Percentiles rank a stretch among this genome's conserved stretches.
phyloP scores from a whole-genome alignment of 2,113 vertebrate species.

The Eulemur rufifrons region DNA sequence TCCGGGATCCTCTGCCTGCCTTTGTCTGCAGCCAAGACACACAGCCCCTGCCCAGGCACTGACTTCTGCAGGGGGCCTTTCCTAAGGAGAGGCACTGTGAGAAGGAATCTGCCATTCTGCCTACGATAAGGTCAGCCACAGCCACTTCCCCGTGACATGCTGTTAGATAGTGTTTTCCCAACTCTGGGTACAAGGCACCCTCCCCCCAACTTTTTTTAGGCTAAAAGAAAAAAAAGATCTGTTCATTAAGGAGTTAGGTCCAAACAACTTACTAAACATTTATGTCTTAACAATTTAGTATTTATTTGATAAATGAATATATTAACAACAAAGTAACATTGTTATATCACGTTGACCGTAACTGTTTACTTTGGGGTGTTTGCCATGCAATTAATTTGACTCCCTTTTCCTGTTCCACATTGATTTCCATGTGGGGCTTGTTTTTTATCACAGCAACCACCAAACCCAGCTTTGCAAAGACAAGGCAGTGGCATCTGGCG shows the following conservation, averaged over 20 bases:
- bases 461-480: background rate
- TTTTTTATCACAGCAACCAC: background rate
- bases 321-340: background rate
- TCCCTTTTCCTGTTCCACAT: background rate
- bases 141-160: background rate
- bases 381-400: background rate
- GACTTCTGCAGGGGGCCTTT: background rate
- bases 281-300: background rate
- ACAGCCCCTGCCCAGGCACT: too few relatives aligned
- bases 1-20: fast-evolving
- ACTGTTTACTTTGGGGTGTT: background rate
- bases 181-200: background rate
- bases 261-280: background rate
- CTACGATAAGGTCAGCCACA: too few relatives aligned
- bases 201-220: too few relatives aligned
- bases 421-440: background rate
- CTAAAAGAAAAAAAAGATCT: background rate
- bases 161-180: background rate
- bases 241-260: background rate
- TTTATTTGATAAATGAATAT: background rate
- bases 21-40: background rate
- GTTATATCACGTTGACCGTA: background rate
- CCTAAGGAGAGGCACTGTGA: background rate
- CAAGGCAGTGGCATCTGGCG: background rate
- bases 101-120: too few relatives aligned